These are phyloP conservation scores for Diogma glabrata DNA, from an alignment of 2,888 invertebrate genomes.

Conservation along the genomic window DNA sequence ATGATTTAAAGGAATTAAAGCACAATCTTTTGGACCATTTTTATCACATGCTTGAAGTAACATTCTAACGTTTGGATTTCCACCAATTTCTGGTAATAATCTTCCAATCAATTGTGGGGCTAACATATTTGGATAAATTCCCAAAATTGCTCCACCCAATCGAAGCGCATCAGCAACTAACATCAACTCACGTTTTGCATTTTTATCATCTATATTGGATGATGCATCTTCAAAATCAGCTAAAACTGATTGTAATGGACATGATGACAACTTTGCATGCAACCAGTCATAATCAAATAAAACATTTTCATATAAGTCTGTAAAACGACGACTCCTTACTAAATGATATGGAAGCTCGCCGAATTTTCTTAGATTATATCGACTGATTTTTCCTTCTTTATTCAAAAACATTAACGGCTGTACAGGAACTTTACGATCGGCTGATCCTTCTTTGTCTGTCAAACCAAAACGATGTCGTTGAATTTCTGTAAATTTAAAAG, in stretches of 20 bases:
- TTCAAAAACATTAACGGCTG: conserved; percentile 86
- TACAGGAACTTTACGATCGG: conserved; percentile 87
- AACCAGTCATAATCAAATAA: conserved; percentile 97
- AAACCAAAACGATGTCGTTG: conserved; percentile 83
- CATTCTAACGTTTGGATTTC: conserved; percentile 70
- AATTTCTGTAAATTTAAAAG: conserved; percentile 94
- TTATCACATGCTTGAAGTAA: conserved; percentile 83
- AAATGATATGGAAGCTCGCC: conserved; percentile 93
- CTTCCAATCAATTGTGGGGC: conserved; percentile 89
- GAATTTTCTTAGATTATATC: conserved; percentile 88
- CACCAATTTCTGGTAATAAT: conserved; percentile 80
- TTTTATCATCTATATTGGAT: conserved; percentile 66
- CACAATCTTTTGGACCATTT: conserved; percentile 79
- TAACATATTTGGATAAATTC: conserved; percentile 88
- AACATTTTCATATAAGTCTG: conserved; percentile 82
- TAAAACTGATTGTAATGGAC: conserved; percentile 87
- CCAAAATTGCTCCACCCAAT: conserved; percentile 86
- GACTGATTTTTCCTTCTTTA: conserved; percentile 76
- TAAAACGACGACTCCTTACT: conserved; percentile 78
- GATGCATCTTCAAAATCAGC: conserved; percentile 94
- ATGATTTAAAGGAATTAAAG: conserved; percentile 85
- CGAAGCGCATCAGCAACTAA: conserved; percentile 87
- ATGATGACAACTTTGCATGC: conserved; percentile 89
- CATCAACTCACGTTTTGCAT: conserved; percentile 65
- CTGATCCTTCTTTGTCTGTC: conserved; percentile 78